Conservation (phyloP, 2,113 vertebrate species). For the Carollia perspicillata region DNA sequence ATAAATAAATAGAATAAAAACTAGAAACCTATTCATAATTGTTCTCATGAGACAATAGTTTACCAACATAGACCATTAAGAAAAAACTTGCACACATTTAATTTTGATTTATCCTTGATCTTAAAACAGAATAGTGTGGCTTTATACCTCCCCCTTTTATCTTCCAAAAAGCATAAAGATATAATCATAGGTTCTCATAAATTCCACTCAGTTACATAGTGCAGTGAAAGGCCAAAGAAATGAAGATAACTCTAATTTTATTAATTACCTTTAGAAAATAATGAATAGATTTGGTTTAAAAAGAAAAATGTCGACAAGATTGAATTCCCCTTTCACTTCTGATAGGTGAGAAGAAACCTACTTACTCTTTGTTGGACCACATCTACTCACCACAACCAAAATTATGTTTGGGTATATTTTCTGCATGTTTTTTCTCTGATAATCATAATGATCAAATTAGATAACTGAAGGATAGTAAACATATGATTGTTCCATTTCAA, state of each 20-base stretch:
- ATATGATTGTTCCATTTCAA: not conserved
- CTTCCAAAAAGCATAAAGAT: not conserved
- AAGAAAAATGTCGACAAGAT: not conserved
- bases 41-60: not conserved
- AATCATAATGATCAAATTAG: not conserved
- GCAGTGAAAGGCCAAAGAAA: not conserved
- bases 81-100: not conserved
- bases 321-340: not conserved
- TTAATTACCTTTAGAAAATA: not conserved
- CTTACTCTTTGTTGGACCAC: not conserved
- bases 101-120: not conserved
- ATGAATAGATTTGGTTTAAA: no score
- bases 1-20: not conserved
- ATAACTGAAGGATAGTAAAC: not conserved
- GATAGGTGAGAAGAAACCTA: not conserved
- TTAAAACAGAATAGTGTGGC: not conserved
- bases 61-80: not conserved
- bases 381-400: not conserved
- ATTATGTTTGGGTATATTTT: not conserved
- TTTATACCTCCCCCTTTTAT: not conserved
- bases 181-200: not conserved
- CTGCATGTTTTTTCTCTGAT: not conserved
- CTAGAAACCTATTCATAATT: not conserved
- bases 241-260: not conserved
- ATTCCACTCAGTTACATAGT: not conserved